Evolutionary conservation across 2,888 invertebrate species (phyloP), one percentile per base, ranked within the genome.

Genomic region (Willowsia nigromaculata): DNA sequence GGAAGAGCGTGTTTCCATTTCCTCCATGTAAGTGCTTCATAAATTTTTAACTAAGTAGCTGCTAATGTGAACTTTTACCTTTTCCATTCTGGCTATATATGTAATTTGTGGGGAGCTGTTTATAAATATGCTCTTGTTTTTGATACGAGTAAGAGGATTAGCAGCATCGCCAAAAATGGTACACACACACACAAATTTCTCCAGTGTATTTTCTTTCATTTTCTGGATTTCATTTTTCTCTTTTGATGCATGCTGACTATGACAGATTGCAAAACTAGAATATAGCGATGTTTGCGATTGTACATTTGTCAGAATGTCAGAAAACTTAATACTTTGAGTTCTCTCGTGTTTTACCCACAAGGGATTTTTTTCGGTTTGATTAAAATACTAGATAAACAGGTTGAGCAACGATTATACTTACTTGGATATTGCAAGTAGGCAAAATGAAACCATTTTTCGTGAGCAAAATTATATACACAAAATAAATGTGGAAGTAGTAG

Each of bases 341-440:
- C 74, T 59, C 76, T 56, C 11, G 43, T 76, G 40, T 59, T 85
- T 59, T 33, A 76, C 30, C 30, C 85, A 43, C 85, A 40, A 62
- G 76, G 85, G 85, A 76, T 47, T 76, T 85, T 85, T 56, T 68
- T 65, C n/a, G 71, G 56, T 56, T 76, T 76, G 85, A 85, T 85
- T 85, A 85, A 85, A 85, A 85, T 76, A 85, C 62, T 76, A 85
- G 85, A 85, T 85, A 85, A 85, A 85, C 85, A 85, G 62, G 85
- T 84, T 83, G 33, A 62, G 82, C 82, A 83, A 83, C 82, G 82
- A 83, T 83, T 83, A 83, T 22, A 25, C 33, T 62, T 74, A 30
- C 53, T 18, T 33, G 27, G 74, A 37, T 33, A 62, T 59, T 68
- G 37, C 33, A 37, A 37, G 18, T 37, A 40, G 43, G 13, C n/a